phyloP scores from a whole-genome alignment of 2,113 vertebrate genomes.

The Puntigrus tetrazona region DNA sequence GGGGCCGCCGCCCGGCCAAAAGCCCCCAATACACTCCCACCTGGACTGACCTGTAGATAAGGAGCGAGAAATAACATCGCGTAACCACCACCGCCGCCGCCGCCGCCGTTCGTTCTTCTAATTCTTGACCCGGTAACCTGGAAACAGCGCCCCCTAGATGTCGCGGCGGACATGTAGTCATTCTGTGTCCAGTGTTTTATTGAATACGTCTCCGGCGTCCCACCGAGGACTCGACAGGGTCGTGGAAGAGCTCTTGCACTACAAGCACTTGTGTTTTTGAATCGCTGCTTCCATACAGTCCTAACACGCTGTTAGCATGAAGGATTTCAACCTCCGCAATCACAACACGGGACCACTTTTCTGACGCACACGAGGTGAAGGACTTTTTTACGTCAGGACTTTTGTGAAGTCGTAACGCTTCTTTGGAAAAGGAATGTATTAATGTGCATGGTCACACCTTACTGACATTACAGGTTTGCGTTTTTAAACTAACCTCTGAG shows the following conservation, averaged over 20 bases:
- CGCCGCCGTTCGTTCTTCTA: not conserved
- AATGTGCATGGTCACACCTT: constrained; percentile 36
- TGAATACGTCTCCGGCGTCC: constrained; percentile 12
- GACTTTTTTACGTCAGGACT: constrained; percentile 26
- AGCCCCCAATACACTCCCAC: constrained; percentile 55
- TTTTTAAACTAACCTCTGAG: constrained; percentile 6
- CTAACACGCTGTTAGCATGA: constrained; percentile 38
- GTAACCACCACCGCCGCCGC: not conserved
- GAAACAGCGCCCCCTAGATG: not conserved
- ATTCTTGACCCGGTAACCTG: constrained; percentile 8
- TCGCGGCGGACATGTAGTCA: not conserved
- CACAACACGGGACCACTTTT: not conserved
- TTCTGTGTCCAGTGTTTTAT: constrained; percentile 32
- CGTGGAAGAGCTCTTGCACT: constrained; percentile 8
- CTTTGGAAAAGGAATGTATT: constrained; percentile 24
- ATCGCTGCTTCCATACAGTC: constrained; percentile 39
- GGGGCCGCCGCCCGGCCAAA: constrained; percentile 62
- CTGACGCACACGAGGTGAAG: constrained; percentile 12
- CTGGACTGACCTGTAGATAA: constrained; percentile 58
- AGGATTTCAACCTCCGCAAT: constrained; percentile 16
- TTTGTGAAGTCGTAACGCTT: constrained; percentile 32
- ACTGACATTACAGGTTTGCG: constrained; percentile 31
- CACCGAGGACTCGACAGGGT: not conserved
- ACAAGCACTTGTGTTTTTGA: constrained; percentile 25
- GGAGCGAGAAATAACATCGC: constrained; percentile 43